Percentiles rank a stretch among this genome's conserved stretches.
Evolutionary conservation across 2,113 vertebrate species (phyloP).

Genomic region (Otocyon megalotis): DNA sequence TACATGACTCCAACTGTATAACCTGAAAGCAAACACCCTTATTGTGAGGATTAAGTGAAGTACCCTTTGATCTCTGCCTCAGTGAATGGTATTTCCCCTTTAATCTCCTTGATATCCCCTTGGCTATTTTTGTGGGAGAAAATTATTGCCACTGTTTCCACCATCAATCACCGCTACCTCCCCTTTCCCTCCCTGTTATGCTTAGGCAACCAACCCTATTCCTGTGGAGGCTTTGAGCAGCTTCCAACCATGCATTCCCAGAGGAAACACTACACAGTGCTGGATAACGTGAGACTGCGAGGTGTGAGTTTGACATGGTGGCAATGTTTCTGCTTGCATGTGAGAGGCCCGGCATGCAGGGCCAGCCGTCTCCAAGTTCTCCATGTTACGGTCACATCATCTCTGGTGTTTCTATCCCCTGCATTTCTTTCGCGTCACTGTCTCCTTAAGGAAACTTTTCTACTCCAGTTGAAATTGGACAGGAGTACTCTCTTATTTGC

Average conservation of each 20-base stretch:
- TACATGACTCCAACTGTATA: background rate
- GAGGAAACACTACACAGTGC: background rate
- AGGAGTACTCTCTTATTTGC: background rate
- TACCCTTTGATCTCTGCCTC: background rate
- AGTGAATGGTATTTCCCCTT: background rate
- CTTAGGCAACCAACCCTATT: background rate
- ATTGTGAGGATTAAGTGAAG: background rate
- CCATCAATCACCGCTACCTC: no score
- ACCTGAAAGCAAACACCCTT: background rate
- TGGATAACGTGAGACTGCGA: accelerated
- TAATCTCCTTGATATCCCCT: background rate
- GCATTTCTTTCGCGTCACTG: background rate
- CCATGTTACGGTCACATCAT: background rate
- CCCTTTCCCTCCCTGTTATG: background rate
- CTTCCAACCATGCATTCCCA: accelerated
- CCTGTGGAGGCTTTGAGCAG: background rate
- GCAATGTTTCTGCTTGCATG: background rate
- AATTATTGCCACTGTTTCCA: background rate
- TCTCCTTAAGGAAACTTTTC: background rate
- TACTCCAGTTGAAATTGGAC: background rate
- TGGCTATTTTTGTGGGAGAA: background rate
- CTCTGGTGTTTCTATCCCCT: background rate
- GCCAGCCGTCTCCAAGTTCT: background rate
- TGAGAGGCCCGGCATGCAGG: background rate
- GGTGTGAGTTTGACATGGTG: background rate